Evolutionary conservation across 2,113 vertebrate species (phyloP).

Genomic region (Ibidorhyncha struthersii): DNA sequence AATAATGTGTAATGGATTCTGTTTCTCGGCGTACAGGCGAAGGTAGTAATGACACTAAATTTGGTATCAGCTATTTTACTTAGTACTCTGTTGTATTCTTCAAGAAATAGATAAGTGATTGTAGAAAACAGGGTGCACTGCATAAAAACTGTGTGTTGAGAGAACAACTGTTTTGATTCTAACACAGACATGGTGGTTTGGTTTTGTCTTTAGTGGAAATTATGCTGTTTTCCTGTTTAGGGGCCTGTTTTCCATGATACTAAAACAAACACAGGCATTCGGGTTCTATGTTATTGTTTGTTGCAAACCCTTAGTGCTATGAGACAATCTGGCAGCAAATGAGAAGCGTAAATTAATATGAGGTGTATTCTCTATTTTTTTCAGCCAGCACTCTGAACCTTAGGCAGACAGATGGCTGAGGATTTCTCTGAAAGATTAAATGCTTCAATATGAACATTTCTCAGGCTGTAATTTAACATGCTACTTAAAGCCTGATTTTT

Average conservation of each 20-base stretch:
- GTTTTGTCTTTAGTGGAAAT: background rate
- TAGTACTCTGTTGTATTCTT: background rate
- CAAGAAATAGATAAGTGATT: background rate
- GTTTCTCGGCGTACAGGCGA: background rate
- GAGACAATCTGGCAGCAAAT: background rate
- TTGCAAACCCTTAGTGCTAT: background rate
- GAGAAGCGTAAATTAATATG: background rate
- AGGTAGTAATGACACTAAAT: background rate
- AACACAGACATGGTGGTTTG: background rate
- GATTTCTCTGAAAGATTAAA: conserved; percentile 18
- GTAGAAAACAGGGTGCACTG: background rate
- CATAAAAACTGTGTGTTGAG: background rate
- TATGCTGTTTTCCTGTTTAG: background rate
- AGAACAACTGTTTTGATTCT: background rate
- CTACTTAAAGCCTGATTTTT: background rate
- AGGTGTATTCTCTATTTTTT: background rate
- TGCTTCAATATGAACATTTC: background rate
- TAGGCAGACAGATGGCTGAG: conserved; percentile 26
- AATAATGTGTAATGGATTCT: background rate
- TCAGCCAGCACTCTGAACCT: background rate
- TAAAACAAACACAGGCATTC: background rate
- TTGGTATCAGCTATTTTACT: background rate
- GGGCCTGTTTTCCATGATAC: background rate
- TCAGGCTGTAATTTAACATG: background rate
- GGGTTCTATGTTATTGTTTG: background rate